These are phyloP conservation scores for Agrochola macilenta DNA, from an alignment of 2,888 invertebrate genomes.

Conservation along the genomic window DNA sequence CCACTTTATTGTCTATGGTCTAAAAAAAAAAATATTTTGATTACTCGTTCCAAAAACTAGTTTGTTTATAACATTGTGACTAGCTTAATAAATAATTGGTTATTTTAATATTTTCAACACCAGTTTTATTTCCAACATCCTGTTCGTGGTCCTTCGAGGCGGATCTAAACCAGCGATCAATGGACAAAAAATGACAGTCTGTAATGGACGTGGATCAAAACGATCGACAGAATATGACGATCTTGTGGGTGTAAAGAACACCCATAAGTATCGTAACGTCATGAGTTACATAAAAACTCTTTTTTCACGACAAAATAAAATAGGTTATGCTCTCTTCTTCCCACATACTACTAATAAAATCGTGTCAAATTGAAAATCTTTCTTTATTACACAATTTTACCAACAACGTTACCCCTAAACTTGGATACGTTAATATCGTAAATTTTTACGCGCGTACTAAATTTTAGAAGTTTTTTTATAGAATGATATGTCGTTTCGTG, in stretches of 20 bases:
- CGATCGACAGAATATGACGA: neutral
- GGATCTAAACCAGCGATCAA: too few relatives aligned
- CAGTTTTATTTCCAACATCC: too few relatives aligned
- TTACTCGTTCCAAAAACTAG: too few relatives aligned
- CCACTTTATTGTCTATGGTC: too few relatives aligned
- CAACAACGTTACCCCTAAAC: constrained; percentile 14
- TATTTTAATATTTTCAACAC: too few relatives aligned
- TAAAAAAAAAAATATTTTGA: too few relatives aligned
- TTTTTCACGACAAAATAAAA: constrained; percentile 31
- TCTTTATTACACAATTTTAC: constrained; percentile 50
- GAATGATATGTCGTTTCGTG: constrained; percentile 34
- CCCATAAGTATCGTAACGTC: neutral
- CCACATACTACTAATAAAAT: constrained; percentile 48
- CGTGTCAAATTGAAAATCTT: constrained; percentile 61
- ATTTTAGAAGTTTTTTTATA: constrained; percentile 50
- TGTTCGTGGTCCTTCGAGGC: too few relatives aligned
- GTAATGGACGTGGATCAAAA: neutral
- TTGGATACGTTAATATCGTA: constrained; percentile 57
- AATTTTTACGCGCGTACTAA: constrained; percentile 61
- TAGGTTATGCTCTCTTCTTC: neutral
- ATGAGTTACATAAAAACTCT: constrained; percentile 4
- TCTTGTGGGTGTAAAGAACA: neutral
- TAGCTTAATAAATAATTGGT: too few relatives aligned
- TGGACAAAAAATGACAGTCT: neutral
- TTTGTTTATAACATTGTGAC: too few relatives aligned